Conservation (phyloP, 1,140 invertebrate species). For the Zaprionus capensis region DNA sequence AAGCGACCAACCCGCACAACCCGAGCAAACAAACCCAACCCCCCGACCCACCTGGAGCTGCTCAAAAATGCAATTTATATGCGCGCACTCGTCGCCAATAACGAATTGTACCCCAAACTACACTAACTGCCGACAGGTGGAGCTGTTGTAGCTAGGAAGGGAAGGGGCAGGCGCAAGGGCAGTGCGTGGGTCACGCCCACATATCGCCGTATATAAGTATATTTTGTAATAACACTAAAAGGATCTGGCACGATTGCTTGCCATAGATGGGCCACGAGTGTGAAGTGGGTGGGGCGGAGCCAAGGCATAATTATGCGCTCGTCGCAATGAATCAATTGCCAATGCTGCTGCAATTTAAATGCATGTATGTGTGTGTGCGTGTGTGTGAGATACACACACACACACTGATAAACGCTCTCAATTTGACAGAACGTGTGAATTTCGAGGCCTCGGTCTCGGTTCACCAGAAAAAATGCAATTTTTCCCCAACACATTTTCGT, state of each 20-base stretch:
- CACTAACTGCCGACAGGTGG: slow-evolving; percentile 50
- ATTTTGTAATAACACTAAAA: slow-evolving; percentile 79
- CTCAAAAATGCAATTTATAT: slow-evolving; percentile 83
- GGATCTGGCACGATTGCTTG: slow-evolving; percentile 43
- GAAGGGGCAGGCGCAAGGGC: too few species aligned
- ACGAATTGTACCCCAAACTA: slow-evolving; percentile 79
- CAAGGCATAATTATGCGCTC: slow-evolving; percentile 64
- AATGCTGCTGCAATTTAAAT: slow-evolving; percentile 65
- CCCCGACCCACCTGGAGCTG: slow-evolving; percentile 59
- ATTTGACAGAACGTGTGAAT: slow-evolving; percentile 73
- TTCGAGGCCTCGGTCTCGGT: slow-evolving; percentile 66
- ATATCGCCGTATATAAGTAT: slow-evolving; percentile 37
- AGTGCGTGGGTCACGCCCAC: slow-evolving; percentile 8
- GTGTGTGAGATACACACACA: slow-evolving; percentile 4
- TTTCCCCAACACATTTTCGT: slow-evolving; percentile 57
- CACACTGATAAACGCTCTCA: slow-evolving; percentile 28
- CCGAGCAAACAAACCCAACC: slow-evolving; percentile 1
- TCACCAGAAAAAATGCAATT: slow-evolving; percentile 75
- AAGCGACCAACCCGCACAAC: slow-evolving; percentile 14
- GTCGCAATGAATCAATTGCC: slow-evolving; percentile 69
- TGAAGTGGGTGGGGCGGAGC: slow-evolving; percentile 27
- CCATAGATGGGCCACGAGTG: slow-evolving; percentile 14
- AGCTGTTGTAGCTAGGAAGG: background rate
- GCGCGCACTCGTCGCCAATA: slow-evolving; percentile 61
- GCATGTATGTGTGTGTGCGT: slow-evolving; percentile 14